These are phyloP conservation scores for Galleria mellonella DNA, from an alignment of 1,140 invertebrate genomes.

Conservation along the genomic window DNA sequence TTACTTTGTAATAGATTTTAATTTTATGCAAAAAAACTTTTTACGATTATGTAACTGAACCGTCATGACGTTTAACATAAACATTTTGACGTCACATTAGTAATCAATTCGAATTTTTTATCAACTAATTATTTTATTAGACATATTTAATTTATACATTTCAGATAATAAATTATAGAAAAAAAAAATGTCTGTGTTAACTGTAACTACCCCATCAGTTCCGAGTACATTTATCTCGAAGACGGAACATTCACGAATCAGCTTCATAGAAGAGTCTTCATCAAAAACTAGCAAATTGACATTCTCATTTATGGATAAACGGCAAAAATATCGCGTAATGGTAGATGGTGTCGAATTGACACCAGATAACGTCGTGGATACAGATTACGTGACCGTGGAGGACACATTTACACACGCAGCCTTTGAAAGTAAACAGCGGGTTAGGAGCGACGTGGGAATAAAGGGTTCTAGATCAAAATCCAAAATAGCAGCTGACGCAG, in stretches of 20 bases:
- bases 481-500: slow-evolving; percentile 19
- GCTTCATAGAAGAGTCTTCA: slow-evolving; percentile 15
- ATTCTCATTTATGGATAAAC: slow-evolving; percentile 43
- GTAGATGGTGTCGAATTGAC: slow-evolving; percentile 32
- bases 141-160: no score
- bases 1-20: no score
- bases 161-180: no score
- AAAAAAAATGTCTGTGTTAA: no score
- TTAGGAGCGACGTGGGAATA: slow-evolving; percentile 28
- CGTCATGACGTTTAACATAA: no score
- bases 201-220: no score
- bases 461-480: slow-evolving; percentile 29
- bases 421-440: slow-evolving; percentile 34
- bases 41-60: no score
- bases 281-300: slow-evolving; percentile 22
- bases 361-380: slow-evolving; percentile 40
- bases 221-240: background rate
- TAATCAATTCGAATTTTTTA: no score
- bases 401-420: slow-evolving; percentile 46
- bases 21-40: background rate
- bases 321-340: slow-evolving; percentile 32
- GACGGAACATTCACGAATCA: slow-evolving; percentile 15
- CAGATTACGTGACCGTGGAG: slow-evolving; percentile 37
- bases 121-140: no score
- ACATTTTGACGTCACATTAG: no score